Evolutionary conservation across 2,113 vertebrate species (phyloP).

Genomic region (Rhynchopsitta pachyrhyncha): DNA sequence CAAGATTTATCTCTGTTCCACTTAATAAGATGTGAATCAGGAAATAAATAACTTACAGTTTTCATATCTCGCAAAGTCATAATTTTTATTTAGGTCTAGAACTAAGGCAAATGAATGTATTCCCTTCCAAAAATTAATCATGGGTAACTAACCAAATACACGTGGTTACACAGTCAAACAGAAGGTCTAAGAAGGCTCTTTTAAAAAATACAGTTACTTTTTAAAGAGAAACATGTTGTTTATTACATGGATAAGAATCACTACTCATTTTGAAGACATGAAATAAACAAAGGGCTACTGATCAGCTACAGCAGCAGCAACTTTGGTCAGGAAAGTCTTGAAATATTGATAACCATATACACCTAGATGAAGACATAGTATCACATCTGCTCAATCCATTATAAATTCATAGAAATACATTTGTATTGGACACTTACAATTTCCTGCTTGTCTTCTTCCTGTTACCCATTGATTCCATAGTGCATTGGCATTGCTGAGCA

Average conservation of each 20-base stretch:
- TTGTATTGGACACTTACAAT: neutral
- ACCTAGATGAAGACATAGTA: neutral
- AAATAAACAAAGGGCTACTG: neutral
- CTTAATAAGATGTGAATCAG: neutral
- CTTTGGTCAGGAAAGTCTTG: neutral
- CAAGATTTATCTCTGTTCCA: neutral
- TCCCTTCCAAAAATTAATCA: neutral
- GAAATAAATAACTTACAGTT: neutral
- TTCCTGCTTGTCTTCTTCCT: neutral
- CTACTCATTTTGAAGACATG: neutral
- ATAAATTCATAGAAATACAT: neutral
- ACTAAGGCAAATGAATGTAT: neutral
- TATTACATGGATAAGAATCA: neutral
- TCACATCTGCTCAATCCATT: slow-evolving; percentile 1
- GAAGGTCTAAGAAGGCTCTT: neutral
- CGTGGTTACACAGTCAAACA: neutral
- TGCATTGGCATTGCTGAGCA: neutral
- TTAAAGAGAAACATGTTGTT: neutral
- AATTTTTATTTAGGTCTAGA: neutral
- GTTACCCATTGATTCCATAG: neutral
- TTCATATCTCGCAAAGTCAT: neutral
- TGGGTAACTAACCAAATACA: neutral
- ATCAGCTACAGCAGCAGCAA: neutral
- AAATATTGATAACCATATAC: neutral
- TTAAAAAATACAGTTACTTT: neutral